phyloP scores from a whole-genome alignment of 2,113 vertebrate genomes.

The Lepidothrix coronata region DNA sequence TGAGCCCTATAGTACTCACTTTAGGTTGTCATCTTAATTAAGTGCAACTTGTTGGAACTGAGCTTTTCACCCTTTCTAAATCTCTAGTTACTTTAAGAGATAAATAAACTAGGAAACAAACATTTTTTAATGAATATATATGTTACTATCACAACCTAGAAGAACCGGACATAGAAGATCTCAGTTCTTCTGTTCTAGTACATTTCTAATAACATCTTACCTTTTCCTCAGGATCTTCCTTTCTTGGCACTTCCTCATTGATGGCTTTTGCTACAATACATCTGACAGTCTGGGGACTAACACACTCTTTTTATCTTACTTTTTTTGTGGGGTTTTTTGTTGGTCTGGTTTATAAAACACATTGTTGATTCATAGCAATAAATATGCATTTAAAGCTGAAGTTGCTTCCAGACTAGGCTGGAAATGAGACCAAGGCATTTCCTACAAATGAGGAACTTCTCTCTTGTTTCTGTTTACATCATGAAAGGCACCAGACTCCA shows the following conservation, averaged over 20 bases:
- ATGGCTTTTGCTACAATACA: not conserved
- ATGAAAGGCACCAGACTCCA: not conserved
- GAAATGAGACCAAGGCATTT: not conserved
- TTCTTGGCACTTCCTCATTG: not conserved
- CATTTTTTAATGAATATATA: not conserved
- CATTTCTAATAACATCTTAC: not conserved
- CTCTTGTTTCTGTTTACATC: not conserved
- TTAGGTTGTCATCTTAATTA: not conserved
- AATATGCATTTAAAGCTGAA: not conserved
- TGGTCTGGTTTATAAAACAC: not conserved
- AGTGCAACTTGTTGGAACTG: not conserved
- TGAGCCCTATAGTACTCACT: not conserved
- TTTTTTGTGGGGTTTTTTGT: not conserved
- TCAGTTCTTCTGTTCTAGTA: not conserved
- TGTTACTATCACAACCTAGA: not conserved
- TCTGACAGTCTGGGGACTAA: not conserved
- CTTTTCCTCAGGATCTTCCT: not conserved
- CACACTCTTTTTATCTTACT: rapidly evolving
- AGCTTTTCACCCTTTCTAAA: not conserved
- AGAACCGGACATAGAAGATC: not conserved
- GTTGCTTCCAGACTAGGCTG: not conserved
- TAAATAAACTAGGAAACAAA: not conserved
- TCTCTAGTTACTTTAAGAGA: not conserved
- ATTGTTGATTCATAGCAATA: not conserved
- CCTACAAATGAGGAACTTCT: not conserved